Conservation (phyloP, 2,888 invertebrate genomes). For the Xylota segnis region DNA sequence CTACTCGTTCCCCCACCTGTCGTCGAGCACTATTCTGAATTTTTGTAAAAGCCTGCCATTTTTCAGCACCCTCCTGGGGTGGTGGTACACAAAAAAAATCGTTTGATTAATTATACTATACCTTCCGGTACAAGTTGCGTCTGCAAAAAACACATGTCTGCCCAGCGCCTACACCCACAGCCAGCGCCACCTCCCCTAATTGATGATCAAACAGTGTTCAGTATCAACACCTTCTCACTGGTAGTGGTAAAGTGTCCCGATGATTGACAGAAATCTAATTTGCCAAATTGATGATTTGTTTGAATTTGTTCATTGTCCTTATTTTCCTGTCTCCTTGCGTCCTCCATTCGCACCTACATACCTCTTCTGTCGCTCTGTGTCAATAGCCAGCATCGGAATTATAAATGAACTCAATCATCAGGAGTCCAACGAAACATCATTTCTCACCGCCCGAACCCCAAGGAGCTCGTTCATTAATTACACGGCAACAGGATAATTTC, state of each 20-base stretch:
- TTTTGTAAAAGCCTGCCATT: conserved; percentile 16
- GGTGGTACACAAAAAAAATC: neutral
- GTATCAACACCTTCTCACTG: conserved; percentile 12
- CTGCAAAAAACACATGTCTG: conserved; percentile 48
- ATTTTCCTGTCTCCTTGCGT: neutral
- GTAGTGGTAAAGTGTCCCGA: conserved; percentile 40
- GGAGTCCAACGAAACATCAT: conserved; percentile 1
- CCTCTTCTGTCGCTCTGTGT: neutral
- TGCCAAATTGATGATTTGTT: conserved; percentile 53
- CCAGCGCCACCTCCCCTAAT: conserved; percentile 18
- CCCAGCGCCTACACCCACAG: neutral
- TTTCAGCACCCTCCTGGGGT: neutral
- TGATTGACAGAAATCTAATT: conserved; percentile 52
- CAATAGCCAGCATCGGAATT: neutral
- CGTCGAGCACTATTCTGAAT: conserved; percentile 18
- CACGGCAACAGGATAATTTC: conserved; percentile 7
- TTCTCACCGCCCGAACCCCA: conserved; percentile 7
- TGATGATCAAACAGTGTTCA: conserved; percentile 48
- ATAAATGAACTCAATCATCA: conserved; percentile 14
- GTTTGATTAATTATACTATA: conserved; percentile 48
- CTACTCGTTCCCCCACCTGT: neutral
- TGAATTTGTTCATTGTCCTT: conserved; percentile 9
- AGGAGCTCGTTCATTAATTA: neutral
- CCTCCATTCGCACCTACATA: neutral
- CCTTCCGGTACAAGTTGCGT: conserved; percentile 17